Evolutionary conservation across 1,140 invertebrate genomes (phyloP).

Genomic region (Brachystomella parvula): DNA sequence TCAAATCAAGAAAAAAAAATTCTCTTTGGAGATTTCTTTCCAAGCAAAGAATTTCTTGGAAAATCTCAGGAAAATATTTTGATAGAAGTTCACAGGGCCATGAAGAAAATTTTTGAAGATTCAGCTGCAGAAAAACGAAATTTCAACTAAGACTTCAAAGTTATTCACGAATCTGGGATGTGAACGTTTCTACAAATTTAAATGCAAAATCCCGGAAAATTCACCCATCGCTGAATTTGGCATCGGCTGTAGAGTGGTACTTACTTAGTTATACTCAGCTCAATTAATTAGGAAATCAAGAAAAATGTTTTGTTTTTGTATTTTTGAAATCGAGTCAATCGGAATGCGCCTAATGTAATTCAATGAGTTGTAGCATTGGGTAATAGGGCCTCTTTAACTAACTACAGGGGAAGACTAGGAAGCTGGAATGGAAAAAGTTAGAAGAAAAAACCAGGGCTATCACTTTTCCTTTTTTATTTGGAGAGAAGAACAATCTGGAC

Average conservation of each 20-base stretch:
- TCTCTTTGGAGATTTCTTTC: too few species aligned
- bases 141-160: too few species aligned
- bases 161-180: too few species aligned
- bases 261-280: too few species aligned
- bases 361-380: not conserved
- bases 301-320: not conserved
- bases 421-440: not conserved
- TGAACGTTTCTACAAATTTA: too few species aligned
- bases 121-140: too few species aligned
- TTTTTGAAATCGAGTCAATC: not conserved
- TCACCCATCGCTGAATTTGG: not conserved
- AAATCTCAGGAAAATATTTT: too few species aligned
- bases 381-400: conserved; percentile 10
- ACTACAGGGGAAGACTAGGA: conserved; percentile 2
- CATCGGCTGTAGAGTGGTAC: too few species aligned
- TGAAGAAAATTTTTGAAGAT: too few species aligned
- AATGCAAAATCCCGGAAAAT: not conserved
- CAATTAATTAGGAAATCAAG: too few species aligned
- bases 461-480: conserved; percentile 11
- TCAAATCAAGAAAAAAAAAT: not conserved
- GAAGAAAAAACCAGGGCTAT: conserved; percentile 20
- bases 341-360: not conserved
- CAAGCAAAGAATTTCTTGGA: too few species aligned
- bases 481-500: conserved; percentile 24
- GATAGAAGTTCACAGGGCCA: too few species aligned